Conservation (phyloP, 1,140 invertebrate species). For the Pseudomyrmex pallidus region DNA sequence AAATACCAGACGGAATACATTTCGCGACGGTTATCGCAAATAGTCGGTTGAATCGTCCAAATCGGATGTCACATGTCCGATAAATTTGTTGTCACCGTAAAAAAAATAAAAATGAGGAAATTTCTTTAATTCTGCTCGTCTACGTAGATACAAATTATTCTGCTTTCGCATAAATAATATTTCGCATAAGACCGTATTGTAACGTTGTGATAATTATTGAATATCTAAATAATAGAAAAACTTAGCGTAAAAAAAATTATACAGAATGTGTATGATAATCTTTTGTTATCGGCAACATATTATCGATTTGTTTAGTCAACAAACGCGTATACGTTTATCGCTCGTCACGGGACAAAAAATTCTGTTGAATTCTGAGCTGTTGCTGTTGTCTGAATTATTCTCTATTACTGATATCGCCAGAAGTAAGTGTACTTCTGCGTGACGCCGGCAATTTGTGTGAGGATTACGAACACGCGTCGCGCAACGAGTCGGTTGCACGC, state of each 20-base stretch:
- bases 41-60: background rate
- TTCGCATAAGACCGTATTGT: background rate
- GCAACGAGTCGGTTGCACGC: too few relatives aligned
- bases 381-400: constrained; percentile 22
- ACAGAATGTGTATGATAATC: background rate
- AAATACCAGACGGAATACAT: background rate
- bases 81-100: background rate
- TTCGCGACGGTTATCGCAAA: background rate
- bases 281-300: background rate
- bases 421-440: constrained; percentile 38
- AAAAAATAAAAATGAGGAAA: background rate
- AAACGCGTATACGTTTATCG: constrained; percentile 21
- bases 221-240: background rate
- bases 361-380: constrained; percentile 9
- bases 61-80: background rate
- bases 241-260: background rate
- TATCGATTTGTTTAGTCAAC: constrained; percentile 21
- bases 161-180: background rate
- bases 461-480: constrained; percentile 20
- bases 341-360: constrained; percentile 9
- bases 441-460: constrained; percentile 57
- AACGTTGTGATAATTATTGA: background rate
- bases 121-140: background rate
- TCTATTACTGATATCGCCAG: constrained; percentile 46
- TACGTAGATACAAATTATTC: background rate